A percentile compares a stretch with the other conserved stretches of the same genome.
phyloP scores from a whole-genome alignment of 2,888 invertebrate species.

The Ochlodes sylvanus region DNA sequence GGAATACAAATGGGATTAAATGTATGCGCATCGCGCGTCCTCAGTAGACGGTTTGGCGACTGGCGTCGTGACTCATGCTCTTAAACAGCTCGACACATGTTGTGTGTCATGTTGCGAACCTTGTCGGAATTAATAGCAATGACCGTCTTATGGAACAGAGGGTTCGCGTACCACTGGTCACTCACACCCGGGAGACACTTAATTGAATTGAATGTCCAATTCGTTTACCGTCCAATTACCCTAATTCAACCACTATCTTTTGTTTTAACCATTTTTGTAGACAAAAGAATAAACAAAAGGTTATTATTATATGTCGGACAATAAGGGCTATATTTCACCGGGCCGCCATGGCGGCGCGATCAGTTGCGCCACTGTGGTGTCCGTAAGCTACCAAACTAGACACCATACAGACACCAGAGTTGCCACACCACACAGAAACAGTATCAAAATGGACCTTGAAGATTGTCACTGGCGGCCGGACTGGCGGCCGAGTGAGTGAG shows the following conservation, averaged over 20 bases:
- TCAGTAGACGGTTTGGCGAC: conserved; percentile 32
- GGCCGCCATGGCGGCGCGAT: too few species aligned
- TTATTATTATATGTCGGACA: too few species aligned
- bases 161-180: not conserved
- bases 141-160: not conserved
- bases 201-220: conserved; percentile 14
- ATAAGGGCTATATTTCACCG: too few species aligned
- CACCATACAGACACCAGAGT: too few species aligned
- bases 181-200: not conserved
- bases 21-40: conserved; percentile 23
- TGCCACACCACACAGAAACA: too few species aligned
- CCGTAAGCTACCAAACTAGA: too few species aligned
- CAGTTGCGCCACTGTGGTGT: too few species aligned
- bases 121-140: conserved; percentile 21
- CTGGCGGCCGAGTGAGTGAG: too few species aligned
- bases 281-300: too few species aligned
- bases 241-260: not conserved
- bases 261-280: not conserved
- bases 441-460: too few species aligned
- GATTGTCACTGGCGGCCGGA: too few species aligned
- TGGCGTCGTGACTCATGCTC: conserved; percentile 31
- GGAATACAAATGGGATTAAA: conserved; percentile 31
- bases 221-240: conserved; percentile 5
- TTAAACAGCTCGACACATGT: conserved; percentile 19
- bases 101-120: conserved; percentile 5